Conservation (phyloP, 2,113 vertebrate genomes). For the human region GRCh38 chr4:182281001-182281500, state of each 20-base stretch:
- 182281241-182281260: constrained; percentile 54
- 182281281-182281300: constrained; percentile 54
- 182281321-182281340: neutral
- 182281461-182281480: constrained; percentile 37
- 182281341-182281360: constrained; percentile 11
- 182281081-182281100: neutral
- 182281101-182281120: neutral
- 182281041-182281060: neutral
- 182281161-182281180: neutral
- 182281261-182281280: constrained; percentile 33
- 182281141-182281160: constrained; percentile 23
- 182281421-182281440: neutral
- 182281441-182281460: neutral
- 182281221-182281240: constrained; percentile 26
- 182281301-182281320: constrained; percentile 40
- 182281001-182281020: rapidly evolving
- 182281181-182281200: neutral
- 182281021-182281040: neutral
- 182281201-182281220: neutral
- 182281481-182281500: neutral
- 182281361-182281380: neutral
- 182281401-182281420: neutral
- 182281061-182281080: neutral
- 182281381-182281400: neutral
- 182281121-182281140: neutral